Conservation (phyloP, 2,113 vertebrate species). For the Hemibagrus wyckioides region DNA sequence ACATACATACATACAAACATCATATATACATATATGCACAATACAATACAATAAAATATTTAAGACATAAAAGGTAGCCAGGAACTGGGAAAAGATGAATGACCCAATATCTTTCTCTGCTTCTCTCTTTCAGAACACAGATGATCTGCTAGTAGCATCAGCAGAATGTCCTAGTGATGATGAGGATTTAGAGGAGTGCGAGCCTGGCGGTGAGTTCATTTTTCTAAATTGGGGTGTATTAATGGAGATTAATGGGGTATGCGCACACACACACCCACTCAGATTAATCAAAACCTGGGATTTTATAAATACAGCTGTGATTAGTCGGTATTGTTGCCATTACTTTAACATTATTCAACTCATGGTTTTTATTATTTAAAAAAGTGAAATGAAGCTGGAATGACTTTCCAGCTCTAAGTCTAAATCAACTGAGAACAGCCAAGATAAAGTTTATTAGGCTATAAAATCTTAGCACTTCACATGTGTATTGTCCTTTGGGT, state of each 20-base stretch:
- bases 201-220: constrained; percentile 89
- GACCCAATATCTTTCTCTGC: constrained; percentile 16
- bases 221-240: constrained; percentile 60
- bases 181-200: constrained; percentile 94
- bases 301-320: constrained; percentile 40
- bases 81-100: background rate
- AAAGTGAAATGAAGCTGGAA: background rate
- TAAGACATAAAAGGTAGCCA: background rate
- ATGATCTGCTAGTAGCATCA: constrained; percentile 91
- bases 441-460: background rate
- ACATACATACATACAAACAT: too few species aligned
- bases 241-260: constrained; percentile 33
- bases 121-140: constrained; percentile 80
- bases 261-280: constrained; percentile 21
- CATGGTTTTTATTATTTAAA: too few species aligned
- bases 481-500: background rate
- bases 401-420: background rate
- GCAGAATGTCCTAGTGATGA: constrained; percentile 94
- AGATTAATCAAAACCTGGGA: background rate
- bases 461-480: background rate
- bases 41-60: too few species aligned
- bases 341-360: background rate
- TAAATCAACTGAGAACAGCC: constrained; percentile 2
- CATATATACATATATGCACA: too few species aligned
- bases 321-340: constrained; percentile 35